Percentiles rank a stretch among this genome's conserved stretches.
Evolutionary conservation across 2,797 vertebrate species (phyloP).

Genomic region (Loris lydekkerianus): DNA sequence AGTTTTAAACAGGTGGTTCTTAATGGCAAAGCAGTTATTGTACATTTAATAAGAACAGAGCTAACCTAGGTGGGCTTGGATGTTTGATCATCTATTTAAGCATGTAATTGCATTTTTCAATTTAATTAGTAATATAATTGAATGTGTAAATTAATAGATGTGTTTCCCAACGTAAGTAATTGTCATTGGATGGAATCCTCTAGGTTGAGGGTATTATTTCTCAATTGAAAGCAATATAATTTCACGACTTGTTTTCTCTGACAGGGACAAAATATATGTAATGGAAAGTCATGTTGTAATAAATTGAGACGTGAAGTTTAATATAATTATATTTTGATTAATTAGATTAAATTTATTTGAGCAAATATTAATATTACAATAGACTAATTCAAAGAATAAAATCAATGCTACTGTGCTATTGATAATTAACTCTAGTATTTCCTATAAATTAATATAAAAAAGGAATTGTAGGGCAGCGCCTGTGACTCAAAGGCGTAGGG

Average conservation of each 20-base stretch:
- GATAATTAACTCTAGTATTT: conserved; percentile 39
- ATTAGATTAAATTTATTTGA: conserved; percentile 63
- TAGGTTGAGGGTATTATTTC: conserved; percentile 42
- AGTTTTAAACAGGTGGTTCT: conserved; percentile 60
- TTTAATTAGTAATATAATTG: conserved; percentile 65
- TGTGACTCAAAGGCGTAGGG: too few species aligned
- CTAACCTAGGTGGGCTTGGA: conserved; percentile 53
- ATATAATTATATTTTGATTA: conserved; percentile 59
- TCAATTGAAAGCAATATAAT: conserved; percentile 29
- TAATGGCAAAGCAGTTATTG: conserved; percentile 61
- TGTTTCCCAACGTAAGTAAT: conserved; percentile 39
- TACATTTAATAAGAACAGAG: conserved; percentile 66
- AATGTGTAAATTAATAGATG: conserved; percentile 67
- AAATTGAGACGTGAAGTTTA: conserved; percentile 15
- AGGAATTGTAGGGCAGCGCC: too few species aligned
- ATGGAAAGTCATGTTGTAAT: conserved; percentile 49
- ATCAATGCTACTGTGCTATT: neutral
- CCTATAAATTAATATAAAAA: conserved; percentile 31
- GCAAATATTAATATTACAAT: conserved; percentile 44
- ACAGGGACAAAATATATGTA: conserved; percentile 45
- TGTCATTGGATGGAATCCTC: conserved; percentile 56
- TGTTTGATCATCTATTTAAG: conserved; percentile 70
- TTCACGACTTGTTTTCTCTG: conserved; percentile 41
- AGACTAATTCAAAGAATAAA: conserved; percentile 51
- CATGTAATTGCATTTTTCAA: conserved; percentile 68